Percentiles rank a stretch among this genome's conserved stretches.
These are phyloP conservation scores for Pipistrellus nathusii DNA, from an alignment of 2,797 vertebrate genomes.

Conservation along the genomic window DNA sequence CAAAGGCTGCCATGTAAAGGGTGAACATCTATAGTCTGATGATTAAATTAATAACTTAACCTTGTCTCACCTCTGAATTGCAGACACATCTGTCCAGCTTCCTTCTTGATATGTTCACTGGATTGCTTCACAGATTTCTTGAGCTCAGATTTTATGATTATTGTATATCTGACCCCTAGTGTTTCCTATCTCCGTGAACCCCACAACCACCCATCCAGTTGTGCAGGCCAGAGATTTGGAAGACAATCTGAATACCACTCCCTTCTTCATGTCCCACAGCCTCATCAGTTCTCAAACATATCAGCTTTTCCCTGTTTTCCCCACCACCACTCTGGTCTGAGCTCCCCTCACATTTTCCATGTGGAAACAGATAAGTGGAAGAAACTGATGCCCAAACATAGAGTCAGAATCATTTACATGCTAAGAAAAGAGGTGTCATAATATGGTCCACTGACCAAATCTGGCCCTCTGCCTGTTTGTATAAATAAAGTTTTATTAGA, in stretches of 20 bases:
- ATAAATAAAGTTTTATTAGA: constrained; percentile 63
- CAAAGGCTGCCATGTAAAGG: background rate
- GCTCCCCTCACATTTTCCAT: background rate
- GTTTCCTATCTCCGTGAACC: background rate
- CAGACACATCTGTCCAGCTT: background rate
- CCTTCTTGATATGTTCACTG: background rate
- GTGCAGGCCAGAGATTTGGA: background rate
- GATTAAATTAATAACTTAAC: background rate
- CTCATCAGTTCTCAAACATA: background rate
- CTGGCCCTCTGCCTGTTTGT: background rate
- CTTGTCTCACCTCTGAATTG: background rate
- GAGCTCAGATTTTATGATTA: background rate
- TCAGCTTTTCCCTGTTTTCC: background rate
- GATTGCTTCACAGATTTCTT: background rate
- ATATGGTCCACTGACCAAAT: background rate
- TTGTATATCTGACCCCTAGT: background rate
- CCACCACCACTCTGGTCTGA: background rate
- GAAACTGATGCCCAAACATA: background rate
- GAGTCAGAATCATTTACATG: background rate
- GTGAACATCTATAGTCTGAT: background rate
- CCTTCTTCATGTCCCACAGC: background rate
- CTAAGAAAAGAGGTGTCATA: background rate
- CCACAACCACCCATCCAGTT: background rate
- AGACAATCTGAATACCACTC: background rate
- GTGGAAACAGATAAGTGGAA: background rate